Percentiles rank a stretch among this genome's conserved stretches.
phyloP scores from a whole-genome alignment of 2,113 vertebrate genomes.

The Phrynosoma platyrhinos region DNA sequence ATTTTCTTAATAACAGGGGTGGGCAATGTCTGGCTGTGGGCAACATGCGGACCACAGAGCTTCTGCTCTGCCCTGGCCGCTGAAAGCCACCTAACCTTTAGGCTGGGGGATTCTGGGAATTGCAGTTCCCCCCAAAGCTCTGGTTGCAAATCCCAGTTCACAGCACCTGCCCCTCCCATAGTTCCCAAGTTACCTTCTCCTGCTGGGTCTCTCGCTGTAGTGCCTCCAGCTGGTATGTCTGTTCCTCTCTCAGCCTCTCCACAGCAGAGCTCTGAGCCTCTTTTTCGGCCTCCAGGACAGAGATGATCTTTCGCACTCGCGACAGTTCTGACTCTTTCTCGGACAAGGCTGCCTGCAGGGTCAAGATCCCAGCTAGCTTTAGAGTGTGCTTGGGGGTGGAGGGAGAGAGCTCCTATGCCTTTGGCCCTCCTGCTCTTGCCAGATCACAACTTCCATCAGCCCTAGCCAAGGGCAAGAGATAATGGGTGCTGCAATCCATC shows the following conservation, averaged over 20 bases:
- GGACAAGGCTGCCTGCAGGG: constrained; percentile 71
- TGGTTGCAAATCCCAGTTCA: not conserved
- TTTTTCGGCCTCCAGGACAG: constrained; percentile 60
- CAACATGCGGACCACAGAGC: no score
- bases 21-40: no score
- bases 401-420: no score
- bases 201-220: constrained; percentile 55
- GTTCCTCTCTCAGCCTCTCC: constrained; percentile 58
- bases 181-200: not conserved
- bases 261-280: constrained; percentile 63
- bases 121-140: not conserved
- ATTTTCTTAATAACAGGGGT: no score
- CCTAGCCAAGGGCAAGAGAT: no score
- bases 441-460: no score
- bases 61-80: no score
- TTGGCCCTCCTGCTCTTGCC: no score
- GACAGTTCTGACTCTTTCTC: constrained; percentile 77
- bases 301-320: constrained; percentile 54
- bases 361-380: constrained; percentile 31
- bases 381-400: not conserved
- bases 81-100: no score
- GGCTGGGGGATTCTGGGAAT: no score
- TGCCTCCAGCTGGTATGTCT: constrained; percentile 48
- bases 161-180: no score
- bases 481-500: no score